Base-by-base conservation (phyloP, 53 echinoderm and acorn worm genomes). In the Temnopleurus reevesii region DNA sequence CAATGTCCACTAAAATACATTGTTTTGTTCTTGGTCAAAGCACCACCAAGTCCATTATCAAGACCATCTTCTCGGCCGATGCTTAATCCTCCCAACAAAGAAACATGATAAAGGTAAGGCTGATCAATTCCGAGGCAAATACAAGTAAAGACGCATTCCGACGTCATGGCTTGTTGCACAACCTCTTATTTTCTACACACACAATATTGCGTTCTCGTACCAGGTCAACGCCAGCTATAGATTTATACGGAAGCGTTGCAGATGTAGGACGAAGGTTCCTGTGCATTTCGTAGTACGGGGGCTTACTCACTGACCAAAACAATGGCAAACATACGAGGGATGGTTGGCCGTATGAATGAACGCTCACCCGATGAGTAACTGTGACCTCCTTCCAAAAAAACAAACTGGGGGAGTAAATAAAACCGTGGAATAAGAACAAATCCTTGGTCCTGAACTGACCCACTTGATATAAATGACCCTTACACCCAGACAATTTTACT, bases 31-130 rank as follows among this genome's bases (percentile, higher is more conserved):
- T 33, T 87, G 71, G 88, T 54, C 88, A 66, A 24, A 49, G 65
- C 28, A 55, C 88, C 88, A 87, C 88, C 9, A 87, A 51, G 88
- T 87, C 88, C 88, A 66, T 64, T 51, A 51, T 66, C 88, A 87
- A 87, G 88, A 66, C 30, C 88, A 87, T 87, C 71, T 41, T 66
- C 53, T 66, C 51, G 71, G 24, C 33, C 29, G 53, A 51, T 51
- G 12, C 33, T 35, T 51, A 66, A 87, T 87, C 71, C 88, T 53
- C 66, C 43, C 17, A 66, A 64, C 46, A 85, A 85, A 34, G 29
- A 60, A 41, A 43, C 85, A 85, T 85, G 46, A 29, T 85, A 24
- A 4, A 60, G 12, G 46, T 59, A 59, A 85, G 60, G 45, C 45
- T 23, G 4, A 26, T 44, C 2, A 38, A 59, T 59, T 45, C 24